Conservation (phyloP, 1,140 invertebrate species). For the Diachasma alloeum region DNA sequence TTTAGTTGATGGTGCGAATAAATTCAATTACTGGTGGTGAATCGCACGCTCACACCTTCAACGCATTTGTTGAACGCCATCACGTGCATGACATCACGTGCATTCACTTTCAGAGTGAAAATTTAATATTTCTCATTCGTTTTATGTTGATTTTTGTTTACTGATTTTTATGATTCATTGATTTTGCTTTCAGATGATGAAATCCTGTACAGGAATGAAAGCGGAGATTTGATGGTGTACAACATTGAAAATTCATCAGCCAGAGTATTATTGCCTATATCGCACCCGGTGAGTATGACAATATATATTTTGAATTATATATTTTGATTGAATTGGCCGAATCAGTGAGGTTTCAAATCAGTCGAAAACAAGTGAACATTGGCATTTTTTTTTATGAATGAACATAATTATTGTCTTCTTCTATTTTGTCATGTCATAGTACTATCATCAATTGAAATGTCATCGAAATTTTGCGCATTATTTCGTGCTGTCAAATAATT, state of each 20-base stretch:
- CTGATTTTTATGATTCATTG: conserved; percentile 17
- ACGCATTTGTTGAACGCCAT: not conserved
- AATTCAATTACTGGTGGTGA: conserved; percentile 17
- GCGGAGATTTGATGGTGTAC: conserved; percentile 54
- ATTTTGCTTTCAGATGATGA: conserved; percentile 55
- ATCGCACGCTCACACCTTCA: not conserved
- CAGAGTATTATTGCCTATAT: conserved; percentile 44
- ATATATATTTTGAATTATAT: not conserved
- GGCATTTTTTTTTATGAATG: no score
- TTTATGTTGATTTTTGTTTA: not conserved
- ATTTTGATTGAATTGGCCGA: not conserved
- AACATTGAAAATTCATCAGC: conserved; percentile 42
- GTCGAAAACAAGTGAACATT: no score
- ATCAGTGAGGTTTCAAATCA: not conserved
- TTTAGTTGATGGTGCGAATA: conserved; percentile 12
- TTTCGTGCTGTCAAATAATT: no score
- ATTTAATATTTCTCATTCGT: not conserved
- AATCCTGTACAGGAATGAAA: conserved; percentile 56
- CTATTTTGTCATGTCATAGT: no score
- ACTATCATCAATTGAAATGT: no score
- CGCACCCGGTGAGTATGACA: conserved; percentile 48
- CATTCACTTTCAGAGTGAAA: no score
- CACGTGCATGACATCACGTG: no score
- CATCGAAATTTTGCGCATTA: no score
- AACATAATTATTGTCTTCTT: no score